phyloP scores from a whole-genome alignment of 2,888 invertebrate genomes.

The Lasioglossum pauxillum region DNA sequence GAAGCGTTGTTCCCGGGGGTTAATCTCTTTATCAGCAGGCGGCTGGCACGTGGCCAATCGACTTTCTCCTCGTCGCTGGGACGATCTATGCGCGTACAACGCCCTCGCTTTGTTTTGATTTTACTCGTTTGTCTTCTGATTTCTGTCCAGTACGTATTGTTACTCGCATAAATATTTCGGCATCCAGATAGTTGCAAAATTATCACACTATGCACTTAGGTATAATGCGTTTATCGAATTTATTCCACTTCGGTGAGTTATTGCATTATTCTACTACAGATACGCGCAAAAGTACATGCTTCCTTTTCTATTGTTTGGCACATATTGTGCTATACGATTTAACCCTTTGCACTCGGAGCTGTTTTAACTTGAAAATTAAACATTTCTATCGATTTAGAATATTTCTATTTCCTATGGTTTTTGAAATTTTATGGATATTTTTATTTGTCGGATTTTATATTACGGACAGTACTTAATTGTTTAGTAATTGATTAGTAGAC shows the following conservation, averaged over 20 bases:
- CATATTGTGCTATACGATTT: not conserved
- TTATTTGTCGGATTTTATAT: too few species aligned
- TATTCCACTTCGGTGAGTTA: not conserved
- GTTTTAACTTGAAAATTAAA: too few species aligned
- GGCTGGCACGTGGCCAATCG: conserved; percentile 76
- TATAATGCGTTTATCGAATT: not conserved
- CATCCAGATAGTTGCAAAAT: not conserved
- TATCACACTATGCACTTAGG: not conserved
- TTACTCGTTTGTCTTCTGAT: conserved; percentile 24
- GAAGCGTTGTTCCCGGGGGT: conserved; percentile 78
- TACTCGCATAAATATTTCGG: not conserved
- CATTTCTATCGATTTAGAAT: too few species aligned
- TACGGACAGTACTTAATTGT: too few species aligned
- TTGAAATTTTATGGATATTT: too few species aligned
- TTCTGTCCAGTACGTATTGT: not conserved
- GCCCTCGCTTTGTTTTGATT: conserved; percentile 52
- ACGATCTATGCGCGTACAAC: conserved; percentile 33
- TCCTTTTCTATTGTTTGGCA: not conserved
- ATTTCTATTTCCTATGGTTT: too few species aligned
- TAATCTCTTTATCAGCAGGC: conserved; percentile 83
- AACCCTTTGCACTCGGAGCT: too few species aligned
- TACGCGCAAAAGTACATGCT: not conserved
- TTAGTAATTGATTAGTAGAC: too few species aligned
- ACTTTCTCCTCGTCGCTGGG: conserved; percentile 58
- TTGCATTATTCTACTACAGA: not conserved